Conservation (phyloP, 2,797 vertebrate genomes). For the Trematomus bernacchii region DNA sequence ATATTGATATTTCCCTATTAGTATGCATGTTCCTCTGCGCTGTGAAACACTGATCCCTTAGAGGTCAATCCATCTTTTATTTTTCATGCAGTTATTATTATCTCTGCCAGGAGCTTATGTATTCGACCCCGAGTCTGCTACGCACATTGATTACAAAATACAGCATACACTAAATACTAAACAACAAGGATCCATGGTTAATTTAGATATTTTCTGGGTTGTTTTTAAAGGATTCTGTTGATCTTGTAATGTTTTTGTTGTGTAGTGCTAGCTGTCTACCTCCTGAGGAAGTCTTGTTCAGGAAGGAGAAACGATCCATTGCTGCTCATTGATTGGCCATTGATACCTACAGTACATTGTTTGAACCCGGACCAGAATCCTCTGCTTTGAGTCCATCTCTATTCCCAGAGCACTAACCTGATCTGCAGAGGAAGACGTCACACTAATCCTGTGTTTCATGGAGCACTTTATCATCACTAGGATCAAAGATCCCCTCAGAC, state of each 20-base stretch:
- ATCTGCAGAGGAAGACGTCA: slow-evolving; percentile 31
- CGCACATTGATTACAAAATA: too few species aligned
- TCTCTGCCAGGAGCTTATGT: too few species aligned
- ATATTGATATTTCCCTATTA: slow-evolving; percentile 12
- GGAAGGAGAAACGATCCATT: slow-evolving; percentile 6
- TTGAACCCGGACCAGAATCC: slow-evolving; percentile 7
- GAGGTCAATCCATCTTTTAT: neutral
- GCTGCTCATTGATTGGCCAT: slow-evolving; percentile 26
- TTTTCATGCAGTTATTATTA: neutral
- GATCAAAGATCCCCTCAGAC: slow-evolving; percentile 32
- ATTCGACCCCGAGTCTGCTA: too few species aligned
- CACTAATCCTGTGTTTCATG: slow-evolving; percentile 40
- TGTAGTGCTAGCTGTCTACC: too few species aligned
- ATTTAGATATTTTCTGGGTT: too few species aligned
- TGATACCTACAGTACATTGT: slow-evolving; percentile 9
- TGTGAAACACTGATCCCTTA: neutral
- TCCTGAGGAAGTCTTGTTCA: slow-evolving; percentile 18
- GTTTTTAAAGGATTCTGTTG: too few species aligned
- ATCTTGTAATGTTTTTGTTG: too few species aligned
- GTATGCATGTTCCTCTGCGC: neutral
- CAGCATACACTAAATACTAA: too few species aligned
- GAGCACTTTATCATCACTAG: slow-evolving; percentile 50
- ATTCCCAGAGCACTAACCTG: slow-evolving; percentile 43
- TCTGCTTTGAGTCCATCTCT: slow-evolving; percentile 22
- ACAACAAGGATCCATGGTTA: too few species aligned